Evolutionary conservation across 2,797 vertebrate genomes (phyloP).

Genomic region (Leuciscus waleckii): DNA sequence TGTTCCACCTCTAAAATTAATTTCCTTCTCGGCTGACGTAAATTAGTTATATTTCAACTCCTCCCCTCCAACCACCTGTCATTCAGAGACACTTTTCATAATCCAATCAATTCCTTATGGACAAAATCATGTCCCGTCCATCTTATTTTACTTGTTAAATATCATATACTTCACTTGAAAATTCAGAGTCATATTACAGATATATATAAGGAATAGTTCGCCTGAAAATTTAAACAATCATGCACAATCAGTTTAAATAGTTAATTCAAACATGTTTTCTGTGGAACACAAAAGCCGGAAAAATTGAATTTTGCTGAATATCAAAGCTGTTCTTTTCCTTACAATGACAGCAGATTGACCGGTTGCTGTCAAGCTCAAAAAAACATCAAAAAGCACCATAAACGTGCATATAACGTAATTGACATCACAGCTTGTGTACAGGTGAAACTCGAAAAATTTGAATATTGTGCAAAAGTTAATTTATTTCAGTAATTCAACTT

Average conservation of each 20-base stretch:
- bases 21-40: background rate
- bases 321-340: background rate
- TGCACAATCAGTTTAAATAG: background rate
- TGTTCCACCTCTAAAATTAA: background rate
- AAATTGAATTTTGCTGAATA: background rate
- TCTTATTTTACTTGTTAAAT: background rate
- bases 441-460: too few species aligned
- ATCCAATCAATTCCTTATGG: background rate
- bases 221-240: background rate
- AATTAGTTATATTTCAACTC: background rate
- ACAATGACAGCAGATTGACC: background rate
- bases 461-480: too few species aligned
- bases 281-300: background rate
- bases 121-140: background rate
- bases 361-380: background rate
- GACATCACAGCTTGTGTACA: background rate
- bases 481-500: too few species aligned
- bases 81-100: background rate
- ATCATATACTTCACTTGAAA: background rate
- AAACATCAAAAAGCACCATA: background rate
- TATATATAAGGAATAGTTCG: background rate
- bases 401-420: background rate
- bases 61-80: background rate
- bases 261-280: background rate
- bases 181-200: background rate